These are phyloP conservation scores for Lampropteryx suffumata DNA, from an alignment of 2,888 invertebrate species.

Conservation along the genomic window DNA sequence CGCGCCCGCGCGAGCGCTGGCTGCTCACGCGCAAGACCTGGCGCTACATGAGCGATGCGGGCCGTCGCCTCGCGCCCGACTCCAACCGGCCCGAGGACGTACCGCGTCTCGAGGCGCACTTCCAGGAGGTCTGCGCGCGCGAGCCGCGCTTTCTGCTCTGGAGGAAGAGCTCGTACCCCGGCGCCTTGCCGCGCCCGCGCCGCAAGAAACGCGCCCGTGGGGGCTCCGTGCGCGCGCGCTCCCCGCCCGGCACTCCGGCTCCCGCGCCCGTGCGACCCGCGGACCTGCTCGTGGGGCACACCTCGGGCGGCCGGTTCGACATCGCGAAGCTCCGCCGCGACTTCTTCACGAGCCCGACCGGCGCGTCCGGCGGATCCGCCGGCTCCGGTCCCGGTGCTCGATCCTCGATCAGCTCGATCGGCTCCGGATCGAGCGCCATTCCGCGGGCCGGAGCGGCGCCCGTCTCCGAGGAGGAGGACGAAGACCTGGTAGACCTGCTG, in stretches of 20 bases:
- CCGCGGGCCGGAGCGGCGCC: conserved; percentile 41
- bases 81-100: conserved; percentile 88
- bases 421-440: no score
- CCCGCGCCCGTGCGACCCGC: conserved; percentile 69
- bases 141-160: conserved; percentile 91
- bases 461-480: conserved; percentile 77
- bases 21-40: conserved; percentile 94
- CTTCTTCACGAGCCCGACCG: conserved; percentile 81
- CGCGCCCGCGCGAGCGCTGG: conserved; percentile 89
- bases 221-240: conserved; percentile 86
- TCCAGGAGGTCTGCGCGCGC: conserved; percentile 90
- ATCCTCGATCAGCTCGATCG: no score
- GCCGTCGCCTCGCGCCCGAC: conserved; percentile 92
- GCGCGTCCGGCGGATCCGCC: conserved; percentile 32
- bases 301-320: conserved; percentile 86
- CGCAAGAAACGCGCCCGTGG: conserved; percentile 83
- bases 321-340: conserved; percentile 86
- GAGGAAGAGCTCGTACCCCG: conserved; percentile 92
- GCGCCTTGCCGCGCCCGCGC: conserved; percentile 84
- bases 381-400: no score
- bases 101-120: conserved; percentile 91
- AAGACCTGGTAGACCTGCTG: conserved; percentile 84
- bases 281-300: conserved; percentile 74
- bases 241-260: conserved; percentile 77
- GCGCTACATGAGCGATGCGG: conserved; percentile 96